Conservation (phyloP, 1,140 invertebrate genomes). For the Paramacrobiotus metropolitanus region DNA sequence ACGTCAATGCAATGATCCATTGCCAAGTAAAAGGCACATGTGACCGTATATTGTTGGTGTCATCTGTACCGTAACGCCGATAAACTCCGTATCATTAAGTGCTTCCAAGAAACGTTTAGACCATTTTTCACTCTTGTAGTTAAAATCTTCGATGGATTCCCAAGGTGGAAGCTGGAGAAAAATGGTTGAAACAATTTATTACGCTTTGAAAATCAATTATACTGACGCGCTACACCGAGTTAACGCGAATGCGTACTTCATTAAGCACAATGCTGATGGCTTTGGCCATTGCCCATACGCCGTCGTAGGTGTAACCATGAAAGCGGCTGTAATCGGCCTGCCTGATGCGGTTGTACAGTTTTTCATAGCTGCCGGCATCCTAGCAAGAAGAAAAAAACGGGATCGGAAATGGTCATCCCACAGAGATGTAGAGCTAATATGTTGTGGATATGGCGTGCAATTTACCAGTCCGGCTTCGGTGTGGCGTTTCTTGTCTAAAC, state of each 20-base stretch:
- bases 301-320: constrained; percentile 90
- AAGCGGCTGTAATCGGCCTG: constrained; percentile 66
- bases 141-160: constrained; percentile 37
- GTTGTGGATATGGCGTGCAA: no score
- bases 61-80: constrained; percentile 61
- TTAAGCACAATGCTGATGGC: constrained; percentile 23
- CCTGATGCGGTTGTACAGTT: constrained; percentile 51
- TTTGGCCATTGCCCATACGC: constrained; percentile 79
- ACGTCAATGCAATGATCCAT: no score
- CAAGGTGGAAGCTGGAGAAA: not conserved
- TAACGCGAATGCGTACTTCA: not conserved
- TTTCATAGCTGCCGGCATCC: constrained; percentile 64
- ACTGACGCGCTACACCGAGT: no score
- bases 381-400: no score
- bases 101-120: constrained; percentile 61
- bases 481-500: constrained; percentile 42
- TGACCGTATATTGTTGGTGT: no score
- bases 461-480: constrained; percentile 75
- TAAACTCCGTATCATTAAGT: constrained; percentile 65
- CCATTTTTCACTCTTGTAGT: constrained; percentile 62
- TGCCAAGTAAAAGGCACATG: constrained; percentile 17
- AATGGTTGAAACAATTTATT: no score
- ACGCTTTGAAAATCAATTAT: no score
- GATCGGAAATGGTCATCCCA: no score
- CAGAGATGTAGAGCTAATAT: no score